Base-by-base conservation (phyloP, 2,888 invertebrate genomes). In the Ditula angustiorana region DNA sequence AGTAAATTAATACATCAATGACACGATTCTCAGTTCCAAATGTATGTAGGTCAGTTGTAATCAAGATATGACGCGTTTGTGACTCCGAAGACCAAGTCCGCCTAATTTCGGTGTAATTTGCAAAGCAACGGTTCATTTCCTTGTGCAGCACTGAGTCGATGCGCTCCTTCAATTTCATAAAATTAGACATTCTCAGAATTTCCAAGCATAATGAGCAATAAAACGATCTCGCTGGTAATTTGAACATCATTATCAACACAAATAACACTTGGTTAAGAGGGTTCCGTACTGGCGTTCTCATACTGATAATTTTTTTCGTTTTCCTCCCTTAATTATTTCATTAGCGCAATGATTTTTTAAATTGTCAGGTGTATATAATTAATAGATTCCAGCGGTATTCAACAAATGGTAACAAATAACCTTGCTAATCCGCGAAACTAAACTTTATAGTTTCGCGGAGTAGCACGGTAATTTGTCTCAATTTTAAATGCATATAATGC, bases 151-250 rank as follows among this genome's bases (percentile, higher is more conserved):
- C 41, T 33, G 61, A 16, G 26, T 53, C 64, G 44, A 46, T 52
- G 49, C 41, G 56, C 50, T 16, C 52, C 61, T 59, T 33, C 46
- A 62, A 30, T 52, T 69, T 46, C 44, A 61, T 62, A 59, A 61
- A 58, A 65, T 67, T 59, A 67, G 58, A 41, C 23, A n/a, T 69
- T 67, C 69, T 35, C 56, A 60, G 65, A 66, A 69, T 53, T 21
- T 30, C n/a, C 50, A 49, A 58, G 44, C 62, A 66, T 66, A 69
- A 66, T 67, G 67, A 49, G 53, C 56, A 35, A 69, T 64, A 64
- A 67, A 64, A 61, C 55, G 35, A 55, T 28, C 21, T 53, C 50
- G 47, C 53, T 63, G 67, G 41, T 63, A 67, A 69, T 68, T 69
- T 55, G 44, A 67, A 60, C 67, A 67, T 69, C 62, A 66, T 66